Evolutionary conservation across 1,140 invertebrate genomes (phyloP), one percentile per base, ranked within the genome.

Genomic region (Hirudo medicinalis): DNA sequence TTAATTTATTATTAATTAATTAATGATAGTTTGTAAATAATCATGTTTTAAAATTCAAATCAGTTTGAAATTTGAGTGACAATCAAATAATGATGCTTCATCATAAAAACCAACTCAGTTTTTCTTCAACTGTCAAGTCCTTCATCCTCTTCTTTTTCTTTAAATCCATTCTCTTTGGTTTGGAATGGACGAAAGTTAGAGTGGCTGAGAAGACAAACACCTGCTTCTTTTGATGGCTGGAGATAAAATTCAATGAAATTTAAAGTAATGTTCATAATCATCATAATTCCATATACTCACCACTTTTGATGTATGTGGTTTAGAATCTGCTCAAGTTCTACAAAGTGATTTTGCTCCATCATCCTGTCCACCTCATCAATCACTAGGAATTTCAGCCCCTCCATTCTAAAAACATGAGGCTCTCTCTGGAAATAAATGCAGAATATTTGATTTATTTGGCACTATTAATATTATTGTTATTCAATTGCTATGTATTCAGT

Each of bases 361-460:
- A 99, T 98, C 76, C 96, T 85, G 82, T 99, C 97, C 0, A 95
- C 96, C 86, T 99, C 97, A 82, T 99, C 97, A 73, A 99, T 91
- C 0, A 92, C 94, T 71, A 99, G 82, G 80, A 88, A 92, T 74
- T 88, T 88, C 71, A 82, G 74, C 29, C 76, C 63, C 8, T 77
- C 75, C n/a, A 86, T 75, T 29, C 80, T 77, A 20, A 74, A 74
- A 71, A 85, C 67, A 75, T 82, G 81, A 20, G 57, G 57, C 22
- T 32, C 22, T n/a, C 29, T 63, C 57, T 63, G 27, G 19, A 67
- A 72, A 70, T 78, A 70, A n/a, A n/a, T 17, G 27, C 49, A 19
- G n/a, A 29, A 19, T 49, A 20, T 49, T 22, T 8, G 60, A 22
- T 43, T 29, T 36, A 32, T 60, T 55, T 27, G 29, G 36, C 19